These are phyloP conservation scores for Hydra vulgaris DNA, from an alignment of 30 jellyfish, hydroid and myxozoan genomes.

Conservation along the genomic window DNA sequence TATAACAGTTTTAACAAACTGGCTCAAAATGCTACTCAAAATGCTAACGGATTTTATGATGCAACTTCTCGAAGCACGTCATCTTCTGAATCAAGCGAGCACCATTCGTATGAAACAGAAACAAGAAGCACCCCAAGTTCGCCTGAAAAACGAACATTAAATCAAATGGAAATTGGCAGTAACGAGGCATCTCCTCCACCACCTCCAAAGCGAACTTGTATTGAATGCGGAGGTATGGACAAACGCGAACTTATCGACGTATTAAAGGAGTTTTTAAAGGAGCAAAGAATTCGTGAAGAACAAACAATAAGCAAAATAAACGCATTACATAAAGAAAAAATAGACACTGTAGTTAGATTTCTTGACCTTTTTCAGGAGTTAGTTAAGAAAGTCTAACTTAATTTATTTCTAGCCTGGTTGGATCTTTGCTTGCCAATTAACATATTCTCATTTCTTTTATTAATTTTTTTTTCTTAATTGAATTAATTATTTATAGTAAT, in stretches of 20 bases:
- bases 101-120: constrained; percentile 18
- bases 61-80: constrained; percentile 6
- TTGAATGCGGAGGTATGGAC: constrained; percentile 23
- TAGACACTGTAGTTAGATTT: constrained; percentile 32
- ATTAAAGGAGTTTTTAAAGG: constrained; percentile 24
- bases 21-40: constrained; percentile 45
- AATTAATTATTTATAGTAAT: too few relatives aligned
- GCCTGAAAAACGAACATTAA: constrained; percentile 28
- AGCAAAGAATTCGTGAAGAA: constrained; percentile 36
- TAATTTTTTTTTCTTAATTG: neutral
- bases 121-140: constrained; percentile 35
- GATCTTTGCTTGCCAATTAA: neutral
- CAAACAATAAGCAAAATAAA: constrained; percentile 23
- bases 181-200: constrained; percentile 36
- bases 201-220: constrained; percentile 17
- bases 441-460: too few relatives aligned
- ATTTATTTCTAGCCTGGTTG: neutral
- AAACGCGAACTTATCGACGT: constrained; percentile 30
- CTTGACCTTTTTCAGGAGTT: constrained; percentile 30
- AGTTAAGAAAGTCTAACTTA: constrained; percentile 21
- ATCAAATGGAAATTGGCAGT: constrained; percentile 25
- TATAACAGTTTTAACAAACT: constrained; percentile 36
- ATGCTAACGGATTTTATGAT: constrained; percentile 34
- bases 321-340: constrained; percentile 26
- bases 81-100: constrained; percentile 19